Evolutionary conservation across 2,797 vertebrate genomes (phyloP).

Genomic region (Catamblyrhynchus diadema): DNA sequence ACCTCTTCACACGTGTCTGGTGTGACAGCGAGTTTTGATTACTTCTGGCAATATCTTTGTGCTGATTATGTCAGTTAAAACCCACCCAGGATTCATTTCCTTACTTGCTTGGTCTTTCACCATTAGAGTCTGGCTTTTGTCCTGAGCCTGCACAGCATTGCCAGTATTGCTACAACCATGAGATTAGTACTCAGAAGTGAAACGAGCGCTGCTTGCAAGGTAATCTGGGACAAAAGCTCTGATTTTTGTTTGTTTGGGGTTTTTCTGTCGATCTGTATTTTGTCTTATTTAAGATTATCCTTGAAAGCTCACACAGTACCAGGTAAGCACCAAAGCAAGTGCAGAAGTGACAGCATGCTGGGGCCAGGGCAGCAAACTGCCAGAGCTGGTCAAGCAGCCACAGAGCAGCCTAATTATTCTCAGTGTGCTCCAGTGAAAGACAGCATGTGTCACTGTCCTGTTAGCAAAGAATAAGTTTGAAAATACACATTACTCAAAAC

Average conservation of each 20-base stretch:
- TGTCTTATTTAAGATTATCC: neutral
- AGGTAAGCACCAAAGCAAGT: neutral
- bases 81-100: neutral
- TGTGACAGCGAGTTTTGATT: neutral
- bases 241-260: neutral
- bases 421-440: neutral
- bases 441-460: neutral
- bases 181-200: neutral
- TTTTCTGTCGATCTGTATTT: neutral
- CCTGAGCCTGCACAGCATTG: neutral
- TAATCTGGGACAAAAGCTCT: neutral
- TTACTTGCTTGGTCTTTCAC: neutral
- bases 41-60: neutral
- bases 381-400: neutral
- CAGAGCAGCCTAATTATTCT: neutral
- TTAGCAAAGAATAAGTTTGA: neutral
- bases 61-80: neutral
- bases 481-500: neutral
- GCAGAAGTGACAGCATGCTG: neutral
- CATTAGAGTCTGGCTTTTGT: neutral
- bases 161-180: neutral
- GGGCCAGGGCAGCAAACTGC: neutral
- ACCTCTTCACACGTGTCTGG: neutral
- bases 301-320: neutral
- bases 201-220: neutral